Percentiles rank a stretch among this genome's conserved stretches.
Conservation (phyloP, 2,888 invertebrate species). For the Mimas tiliae region DNA sequence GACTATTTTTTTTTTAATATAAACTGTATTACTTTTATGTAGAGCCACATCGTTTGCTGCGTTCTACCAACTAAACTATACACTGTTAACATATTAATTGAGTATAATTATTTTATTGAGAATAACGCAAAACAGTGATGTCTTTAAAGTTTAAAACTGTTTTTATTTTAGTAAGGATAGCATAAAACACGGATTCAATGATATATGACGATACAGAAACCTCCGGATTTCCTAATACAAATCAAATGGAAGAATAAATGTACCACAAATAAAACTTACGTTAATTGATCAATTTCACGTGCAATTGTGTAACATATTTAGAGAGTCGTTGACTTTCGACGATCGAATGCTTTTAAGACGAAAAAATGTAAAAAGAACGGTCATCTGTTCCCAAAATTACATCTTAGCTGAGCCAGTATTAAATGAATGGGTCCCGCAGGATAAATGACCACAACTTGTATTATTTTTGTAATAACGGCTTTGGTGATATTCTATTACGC, state of each 20-base stretch:
- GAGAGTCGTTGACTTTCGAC: neutral
- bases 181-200: too few species aligned
- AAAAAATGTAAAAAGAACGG: neutral
- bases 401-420: neutral
- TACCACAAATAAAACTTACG: slow-evolving; percentile 5
- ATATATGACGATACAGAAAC: neutral
- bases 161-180: too few species aligned
- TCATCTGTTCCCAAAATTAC: slow-evolving; percentile 9
- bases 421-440: neutral
- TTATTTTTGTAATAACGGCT: neutral
- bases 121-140: too few species aligned
- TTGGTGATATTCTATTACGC: neutral
- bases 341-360: slow-evolving; percentile 12
- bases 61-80: too few species aligned
- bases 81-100: too few species aligned
- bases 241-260: slow-evolving; percentile 14
- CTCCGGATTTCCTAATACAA: neutral
- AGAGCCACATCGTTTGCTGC: too few species aligned
- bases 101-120: too few species aligned
- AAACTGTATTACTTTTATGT: too few species aligned
- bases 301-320: slow-evolving; percentile 35
- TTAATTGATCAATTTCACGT: slow-evolving; percentile 33
- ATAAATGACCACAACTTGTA: neutral
- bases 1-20: too few species aligned
- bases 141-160: too few species aligned